Percentiles rank a stretch among this genome's conserved stretches.
phyloP scores from a whole-genome alignment of 2,113 vertebrate genomes.

The Pomatorhinus ruficollis region DNA sequence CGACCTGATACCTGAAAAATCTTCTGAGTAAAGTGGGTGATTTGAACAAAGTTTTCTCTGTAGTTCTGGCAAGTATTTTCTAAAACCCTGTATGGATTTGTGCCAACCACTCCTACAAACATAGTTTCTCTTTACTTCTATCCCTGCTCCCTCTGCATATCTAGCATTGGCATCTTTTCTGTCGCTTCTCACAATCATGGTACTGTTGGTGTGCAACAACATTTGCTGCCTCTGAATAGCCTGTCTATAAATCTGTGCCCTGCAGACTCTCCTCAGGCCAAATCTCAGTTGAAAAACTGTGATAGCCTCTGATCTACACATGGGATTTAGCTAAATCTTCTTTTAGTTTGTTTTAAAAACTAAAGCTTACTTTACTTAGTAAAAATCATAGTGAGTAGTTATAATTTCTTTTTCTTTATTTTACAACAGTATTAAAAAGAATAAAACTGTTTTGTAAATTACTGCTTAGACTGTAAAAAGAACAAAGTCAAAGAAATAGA shows the following conservation, averaged over 20 bases:
- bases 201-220: slow-evolving; percentile 64
- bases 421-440: background rate
- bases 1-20: slow-evolving; percentile 46
- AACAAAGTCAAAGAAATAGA: background rate
- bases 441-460: background rate
- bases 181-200: slow-evolving; percentile 52
- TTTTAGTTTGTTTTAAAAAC: background rate
- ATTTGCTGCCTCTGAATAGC: slow-evolving; percentile 55
- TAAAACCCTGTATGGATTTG: slow-evolving; percentile 59
- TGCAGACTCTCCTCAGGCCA: background rate
- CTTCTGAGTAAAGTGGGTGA: slow-evolving; percentile 16
- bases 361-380: background rate
- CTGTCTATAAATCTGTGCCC: slow-evolving; percentile 58
- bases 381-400: background rate
- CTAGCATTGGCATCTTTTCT: slow-evolving; percentile 66
- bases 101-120: slow-evolving; percentile 62
- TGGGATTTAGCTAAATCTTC: background rate
- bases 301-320: slow-evolving; percentile 19
- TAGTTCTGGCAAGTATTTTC: slow-evolving; percentile 47
- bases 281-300: background rate
- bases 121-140: slow-evolving; percentile 50
- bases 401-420: background rate
- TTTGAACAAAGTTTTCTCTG: slow-evolving; percentile 59
- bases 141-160: slow-evolving; percentile 52
- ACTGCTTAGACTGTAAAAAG: background rate